These are phyloP conservation scores for Zaprionus inermis DNA, from an alignment of 1,140 invertebrate species.

Conservation along the genomic window DNA sequence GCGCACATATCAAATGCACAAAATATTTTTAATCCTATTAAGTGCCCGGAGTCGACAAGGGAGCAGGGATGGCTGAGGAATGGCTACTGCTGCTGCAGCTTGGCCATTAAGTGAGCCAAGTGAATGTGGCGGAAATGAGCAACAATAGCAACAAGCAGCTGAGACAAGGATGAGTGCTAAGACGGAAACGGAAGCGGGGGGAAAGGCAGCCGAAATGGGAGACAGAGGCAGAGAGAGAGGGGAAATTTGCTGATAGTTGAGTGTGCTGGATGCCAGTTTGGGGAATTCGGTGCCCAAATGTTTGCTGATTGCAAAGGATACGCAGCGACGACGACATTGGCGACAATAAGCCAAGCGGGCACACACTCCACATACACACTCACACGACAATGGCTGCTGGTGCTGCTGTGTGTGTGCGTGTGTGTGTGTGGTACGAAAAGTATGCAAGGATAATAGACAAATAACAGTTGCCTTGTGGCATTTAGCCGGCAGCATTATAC, in stretches of 20 bases:
- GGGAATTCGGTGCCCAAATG: slow-evolving; percentile 63
- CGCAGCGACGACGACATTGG: slow-evolving; percentile 63
- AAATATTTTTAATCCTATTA: slow-evolving; percentile 83
- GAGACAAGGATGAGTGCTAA: slow-evolving; percentile 41
- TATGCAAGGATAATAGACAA: slow-evolving; percentile 78
- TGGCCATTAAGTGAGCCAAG: slow-evolving; percentile 78
- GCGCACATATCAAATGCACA: slow-evolving; percentile 78
- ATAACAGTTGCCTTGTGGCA: slow-evolving; percentile 80
- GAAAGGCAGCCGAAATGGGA: neutral
- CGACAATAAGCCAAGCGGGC: slow-evolving; percentile 69
- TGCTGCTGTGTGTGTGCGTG: too few species aligned
- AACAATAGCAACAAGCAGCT: slow-evolving; percentile 80
- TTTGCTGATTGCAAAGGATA: slow-evolving; percentile 82
- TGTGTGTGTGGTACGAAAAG: slow-evolving; percentile 37
- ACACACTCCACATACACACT: slow-evolving; percentile 46
- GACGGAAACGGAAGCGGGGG: neutral
- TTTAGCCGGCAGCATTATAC: slow-evolving; percentile 64
- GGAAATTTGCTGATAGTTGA: slow-evolving; percentile 67
- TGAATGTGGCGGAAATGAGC: slow-evolving; percentile 80
- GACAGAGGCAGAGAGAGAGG: slow-evolving; percentile 10
- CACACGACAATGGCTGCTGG: slow-evolving; percentile 33
- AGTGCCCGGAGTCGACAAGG: slow-evolving; percentile 52
- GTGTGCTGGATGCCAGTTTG: slow-evolving; percentile 51
- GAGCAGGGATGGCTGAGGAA: neutral
- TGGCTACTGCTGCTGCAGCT: slow-evolving; percentile 32